These are phyloP conservation scores for Parapsyche elsis DNA, from an alignment of 1,140 invertebrate genomes.

Conservation along the genomic window DNA sequence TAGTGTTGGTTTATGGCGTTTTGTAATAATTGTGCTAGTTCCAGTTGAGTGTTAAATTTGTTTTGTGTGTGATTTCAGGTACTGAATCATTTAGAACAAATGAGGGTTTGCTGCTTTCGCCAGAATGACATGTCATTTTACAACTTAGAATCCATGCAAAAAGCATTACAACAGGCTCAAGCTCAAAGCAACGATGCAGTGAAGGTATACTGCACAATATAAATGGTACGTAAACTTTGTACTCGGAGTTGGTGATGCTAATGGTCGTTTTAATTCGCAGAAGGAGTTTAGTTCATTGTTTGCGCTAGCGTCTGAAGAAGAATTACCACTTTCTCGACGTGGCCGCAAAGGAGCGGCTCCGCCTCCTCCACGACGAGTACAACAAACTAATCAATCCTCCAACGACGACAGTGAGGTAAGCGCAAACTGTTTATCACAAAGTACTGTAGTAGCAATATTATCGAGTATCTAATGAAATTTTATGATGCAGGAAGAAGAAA, in stretches of 20 bases:
- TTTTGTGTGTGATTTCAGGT: conserved; percentile 69
- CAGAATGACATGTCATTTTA: conserved; percentile 74
- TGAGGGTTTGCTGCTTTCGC: conserved; percentile 79
- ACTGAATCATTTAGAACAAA: conserved; percentile 90
- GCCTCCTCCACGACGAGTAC: conserved; percentile 68
- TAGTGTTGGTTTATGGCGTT: too few relatives aligned
- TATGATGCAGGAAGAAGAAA: conserved; percentile 84
- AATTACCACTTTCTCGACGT: conserved; percentile 72
- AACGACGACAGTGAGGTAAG: conserved; percentile 84
- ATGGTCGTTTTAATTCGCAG: too few relatives aligned
- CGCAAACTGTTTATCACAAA: neutral
- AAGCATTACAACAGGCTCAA: conserved; percentile 84
- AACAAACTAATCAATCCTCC: conserved; percentile 71
- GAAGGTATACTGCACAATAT: conserved; percentile 65
- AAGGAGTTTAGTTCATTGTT: conserved; percentile 93
- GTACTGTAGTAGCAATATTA: too few relatives aligned
- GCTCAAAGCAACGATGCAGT: conserved; percentile 81
- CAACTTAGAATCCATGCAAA: conserved; percentile 87
- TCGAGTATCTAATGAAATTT: neutral
- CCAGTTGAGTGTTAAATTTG: too few relatives aligned
- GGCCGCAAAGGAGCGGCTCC: conserved; percentile 67
- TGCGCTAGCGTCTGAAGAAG: conserved; percentile 89
- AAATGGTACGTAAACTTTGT: too few relatives aligned
- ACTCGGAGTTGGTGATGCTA: too few relatives aligned
- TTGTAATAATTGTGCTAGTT: too few relatives aligned